Percentiles rank a stretch among this genome's conserved stretches.
These are phyloP conservation scores for Loxodonta africana DNA, from an alignment of 2,113 vertebrate species.

Conservation along the genomic window DNA sequence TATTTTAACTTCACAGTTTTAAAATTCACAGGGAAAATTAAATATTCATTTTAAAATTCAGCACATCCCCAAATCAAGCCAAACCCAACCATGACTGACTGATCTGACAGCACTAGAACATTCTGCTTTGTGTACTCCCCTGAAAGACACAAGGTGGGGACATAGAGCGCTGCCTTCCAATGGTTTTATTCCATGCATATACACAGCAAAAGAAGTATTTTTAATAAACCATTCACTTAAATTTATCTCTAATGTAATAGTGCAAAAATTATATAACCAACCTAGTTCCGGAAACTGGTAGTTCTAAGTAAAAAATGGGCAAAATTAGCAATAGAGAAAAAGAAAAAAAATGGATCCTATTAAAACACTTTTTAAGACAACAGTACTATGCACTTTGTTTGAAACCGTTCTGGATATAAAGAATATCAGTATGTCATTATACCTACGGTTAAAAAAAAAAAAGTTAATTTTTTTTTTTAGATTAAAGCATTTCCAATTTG, in stretches of 20 bases:
- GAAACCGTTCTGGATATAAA: slow-evolving; percentile 37
- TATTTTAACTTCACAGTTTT: slow-evolving; percentile 28
- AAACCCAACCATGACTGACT: slow-evolving; percentile 6
- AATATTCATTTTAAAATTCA: slow-evolving; percentile 52
- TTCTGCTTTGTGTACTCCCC: slow-evolving; percentile 15
- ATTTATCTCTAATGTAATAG: background rate
- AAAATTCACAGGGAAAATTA: slow-evolving; percentile 63
- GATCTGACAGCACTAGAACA: background rate
- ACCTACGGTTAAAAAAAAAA: background rate
- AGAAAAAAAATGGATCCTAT: background rate
- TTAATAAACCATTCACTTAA: slow-evolving; percentile 8
- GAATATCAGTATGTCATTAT: background rate
- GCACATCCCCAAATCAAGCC: slow-evolving; percentile 20
- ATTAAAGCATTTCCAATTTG: slow-evolving; percentile 30
- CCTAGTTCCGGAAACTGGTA: background rate
- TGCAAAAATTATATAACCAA: slow-evolving; percentile 53
- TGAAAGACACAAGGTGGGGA: background rate
- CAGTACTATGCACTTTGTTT: background rate
- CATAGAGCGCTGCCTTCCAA: background rate
- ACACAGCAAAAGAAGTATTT: slow-evolving; percentile 13
- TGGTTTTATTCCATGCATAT: background rate
- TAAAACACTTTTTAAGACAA: slow-evolving; percentile 29
- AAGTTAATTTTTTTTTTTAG: background rate
- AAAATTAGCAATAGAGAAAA: slow-evolving; percentile 31
- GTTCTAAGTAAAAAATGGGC: background rate